phyloP scores from a whole-genome alignment of 2,113 vertebrate genomes.

The Proterorhinus semilunaris region DNA sequence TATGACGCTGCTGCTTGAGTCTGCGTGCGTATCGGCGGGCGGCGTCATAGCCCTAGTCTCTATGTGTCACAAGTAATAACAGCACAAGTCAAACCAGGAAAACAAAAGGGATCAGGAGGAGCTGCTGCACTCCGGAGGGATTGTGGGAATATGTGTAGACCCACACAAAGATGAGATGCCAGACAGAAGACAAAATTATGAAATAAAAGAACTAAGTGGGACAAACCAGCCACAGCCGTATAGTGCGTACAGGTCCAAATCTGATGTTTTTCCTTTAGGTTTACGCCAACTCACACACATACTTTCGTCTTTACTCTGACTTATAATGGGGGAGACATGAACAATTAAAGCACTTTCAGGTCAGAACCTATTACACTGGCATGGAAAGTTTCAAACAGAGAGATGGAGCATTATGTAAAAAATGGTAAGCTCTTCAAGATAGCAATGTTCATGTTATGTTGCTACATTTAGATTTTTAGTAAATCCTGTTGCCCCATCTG shows the following conservation, averaged over 20 bases:
- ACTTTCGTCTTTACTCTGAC: too few relatives aligned
- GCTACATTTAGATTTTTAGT: too few relatives aligned
- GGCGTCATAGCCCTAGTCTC: constrained; percentile 40
- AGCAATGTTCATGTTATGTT: too few relatives aligned
- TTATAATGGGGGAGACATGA: too few relatives aligned
- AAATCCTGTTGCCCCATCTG: too few relatives aligned
- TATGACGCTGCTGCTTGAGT: constrained; percentile 15
- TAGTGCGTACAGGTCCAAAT: not conserved
- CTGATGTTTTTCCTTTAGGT: too few relatives aligned
- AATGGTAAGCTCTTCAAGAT: too few relatives aligned
- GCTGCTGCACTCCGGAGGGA: not conserved
- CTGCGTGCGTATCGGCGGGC: constrained; percentile 24
- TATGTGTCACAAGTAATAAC: constrained; percentile 29
- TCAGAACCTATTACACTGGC: too few relatives aligned
- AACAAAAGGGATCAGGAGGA: constrained; percentile 22
- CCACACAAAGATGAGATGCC: constrained; percentile 6
- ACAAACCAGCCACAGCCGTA: not conserved
- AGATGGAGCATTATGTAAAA: too few relatives aligned
- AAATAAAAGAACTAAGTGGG: not conserved
- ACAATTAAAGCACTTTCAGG: too few relatives aligned
- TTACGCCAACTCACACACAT: too few relatives aligned
- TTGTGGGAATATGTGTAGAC: not conserved
- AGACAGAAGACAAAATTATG: constrained; percentile 6
- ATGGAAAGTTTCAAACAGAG: too few relatives aligned
- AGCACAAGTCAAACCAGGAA: constrained; percentile 28